Percentiles rank a stretch among this genome's conserved stretches.
Conservation (phyloP, 2,113 vertebrate species). For the Aegithalos caudatus region DNA sequence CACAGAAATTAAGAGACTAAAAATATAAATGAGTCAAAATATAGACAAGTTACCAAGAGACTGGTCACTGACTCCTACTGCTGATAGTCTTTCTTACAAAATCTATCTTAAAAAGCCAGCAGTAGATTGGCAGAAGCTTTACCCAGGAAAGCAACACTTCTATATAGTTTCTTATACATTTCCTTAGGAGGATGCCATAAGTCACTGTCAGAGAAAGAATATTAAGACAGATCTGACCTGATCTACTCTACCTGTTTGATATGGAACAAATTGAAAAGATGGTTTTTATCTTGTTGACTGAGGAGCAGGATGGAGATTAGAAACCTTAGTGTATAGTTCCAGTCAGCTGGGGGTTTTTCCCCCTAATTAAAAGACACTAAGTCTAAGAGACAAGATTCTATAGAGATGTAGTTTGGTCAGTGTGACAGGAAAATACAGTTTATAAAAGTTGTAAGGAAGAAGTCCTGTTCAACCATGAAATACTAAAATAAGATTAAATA, state of each 20-base stretch:
- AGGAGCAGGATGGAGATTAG: not conserved
- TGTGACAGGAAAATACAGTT: not conserved
- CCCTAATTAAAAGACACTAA: not conserved
- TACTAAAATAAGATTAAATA: not conserved
- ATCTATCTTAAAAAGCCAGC: not conserved
- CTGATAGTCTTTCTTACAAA: not conserved
- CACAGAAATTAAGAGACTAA: not conserved
- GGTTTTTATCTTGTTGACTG: not conserved
- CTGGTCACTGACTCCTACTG: not conserved
- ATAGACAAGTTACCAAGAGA: not conserved
- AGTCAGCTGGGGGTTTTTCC: rapidly evolving
- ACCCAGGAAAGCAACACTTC: not conserved
- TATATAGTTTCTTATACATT: not conserved
- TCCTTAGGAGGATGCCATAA: not conserved
- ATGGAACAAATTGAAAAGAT: not conserved
- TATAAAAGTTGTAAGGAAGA: not conserved
- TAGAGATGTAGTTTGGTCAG: not conserved
- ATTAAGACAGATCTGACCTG: not conserved
- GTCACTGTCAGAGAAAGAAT: not conserved
- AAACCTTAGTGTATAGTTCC: not conserved
- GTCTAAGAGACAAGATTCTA: not conserved
- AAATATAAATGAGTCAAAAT: not conserved
- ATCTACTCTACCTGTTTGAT: not conserved
- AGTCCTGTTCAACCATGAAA: not conserved
- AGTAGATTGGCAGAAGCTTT: not conserved